Percentiles rank a stretch among this genome's conserved stretches.
Evolutionary conservation across 2,797 vertebrate species (phyloP).

Genomic region (Enteromius anoplus): DNA sequence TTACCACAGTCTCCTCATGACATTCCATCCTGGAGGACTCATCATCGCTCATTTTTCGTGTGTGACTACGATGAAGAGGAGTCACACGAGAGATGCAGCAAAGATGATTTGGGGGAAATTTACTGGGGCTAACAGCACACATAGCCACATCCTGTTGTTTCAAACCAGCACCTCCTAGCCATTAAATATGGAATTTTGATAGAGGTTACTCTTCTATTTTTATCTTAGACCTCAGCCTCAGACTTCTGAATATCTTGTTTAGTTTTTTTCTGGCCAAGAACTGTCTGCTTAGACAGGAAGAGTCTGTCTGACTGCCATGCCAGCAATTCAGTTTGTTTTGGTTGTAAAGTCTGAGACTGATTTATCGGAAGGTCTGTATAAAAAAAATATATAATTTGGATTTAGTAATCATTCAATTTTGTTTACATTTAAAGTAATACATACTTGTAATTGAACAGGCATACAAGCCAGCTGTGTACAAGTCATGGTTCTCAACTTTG

Average conservation of each 20-base stretch:
- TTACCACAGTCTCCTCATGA: constrained; percentile 43
- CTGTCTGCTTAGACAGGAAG: background rate
- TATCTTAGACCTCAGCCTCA: constrained; percentile 6
- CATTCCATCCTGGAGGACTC: constrained; percentile 39
- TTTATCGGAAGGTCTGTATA: background rate
- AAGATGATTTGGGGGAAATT: constrained; percentile 32
- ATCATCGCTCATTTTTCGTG: constrained; percentile 49
- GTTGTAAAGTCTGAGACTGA: background rate
- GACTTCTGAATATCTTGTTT: background rate
- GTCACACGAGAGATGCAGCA: constrained; percentile 33
- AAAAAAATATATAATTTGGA: background rate
- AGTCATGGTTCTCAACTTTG: background rate
- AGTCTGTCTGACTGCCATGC: background rate
- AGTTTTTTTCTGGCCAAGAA: constrained; percentile 3
- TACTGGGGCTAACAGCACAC: constrained; percentile 9
- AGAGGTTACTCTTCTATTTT: constrained; percentile 17
- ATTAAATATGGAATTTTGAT: constrained; percentile 10
- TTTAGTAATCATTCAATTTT: background rate
- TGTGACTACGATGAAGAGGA: constrained; percentile 42
- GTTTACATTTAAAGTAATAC: background rate
- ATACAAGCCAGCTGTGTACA: background rate
- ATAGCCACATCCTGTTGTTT: constrained; percentile 16
- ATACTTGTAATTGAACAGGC: background rate
- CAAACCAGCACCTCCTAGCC: constrained; percentile 9
- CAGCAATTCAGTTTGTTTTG: background rate